Evolutionary conservation across 2,888 invertebrate species (phyloP).

Genomic region (Lysandra bellargus): DNA sequence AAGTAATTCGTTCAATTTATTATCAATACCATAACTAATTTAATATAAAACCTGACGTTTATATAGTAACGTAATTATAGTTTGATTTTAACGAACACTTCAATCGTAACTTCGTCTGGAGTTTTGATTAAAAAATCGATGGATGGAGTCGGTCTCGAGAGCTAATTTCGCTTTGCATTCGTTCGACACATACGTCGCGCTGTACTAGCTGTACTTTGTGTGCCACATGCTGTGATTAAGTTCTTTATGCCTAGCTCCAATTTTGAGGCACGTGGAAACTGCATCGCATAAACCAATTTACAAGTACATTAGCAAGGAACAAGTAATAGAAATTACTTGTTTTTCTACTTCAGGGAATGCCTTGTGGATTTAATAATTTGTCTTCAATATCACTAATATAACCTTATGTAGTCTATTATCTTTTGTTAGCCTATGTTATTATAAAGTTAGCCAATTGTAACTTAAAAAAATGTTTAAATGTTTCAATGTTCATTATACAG

Average conservation of each 20-base stretch:
- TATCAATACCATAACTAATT: neutral
- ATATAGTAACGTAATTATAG: conserved; percentile 16
- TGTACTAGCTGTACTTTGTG: neutral
- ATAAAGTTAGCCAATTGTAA: too few relatives aligned
- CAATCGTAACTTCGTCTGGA: conserved; percentile 23
- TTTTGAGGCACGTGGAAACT: conserved; percentile 3
- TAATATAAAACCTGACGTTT: neutral
- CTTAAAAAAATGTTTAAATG: too few relatives aligned
- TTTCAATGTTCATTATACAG: too few relatives aligned
- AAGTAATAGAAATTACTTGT: too few relatives aligned
- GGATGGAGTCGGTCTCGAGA: conserved; percentile 17
- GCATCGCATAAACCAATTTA: neutral
- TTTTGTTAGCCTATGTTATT: too few relatives aligned
- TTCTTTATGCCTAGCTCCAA: conserved; percentile 6
- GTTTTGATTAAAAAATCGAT: conserved; percentile 28
- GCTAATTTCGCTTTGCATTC: conserved; percentile 28
- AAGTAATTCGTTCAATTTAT: neutral
- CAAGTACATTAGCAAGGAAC: neutral
- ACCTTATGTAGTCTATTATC: too few relatives aligned
- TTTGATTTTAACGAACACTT: conserved; percentile 21
- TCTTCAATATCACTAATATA: too few relatives aligned
- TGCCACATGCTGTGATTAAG: neutral
- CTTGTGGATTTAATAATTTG: too few relatives aligned
- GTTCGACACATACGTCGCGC: neutral
- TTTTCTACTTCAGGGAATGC: too few relatives aligned